Percentiles rank a stretch among this genome's conserved stretches.
Evolutionary conservation across 2,113 vertebrate species (phyloP).

Genomic region (Phylloscopus whistleri): DNA sequence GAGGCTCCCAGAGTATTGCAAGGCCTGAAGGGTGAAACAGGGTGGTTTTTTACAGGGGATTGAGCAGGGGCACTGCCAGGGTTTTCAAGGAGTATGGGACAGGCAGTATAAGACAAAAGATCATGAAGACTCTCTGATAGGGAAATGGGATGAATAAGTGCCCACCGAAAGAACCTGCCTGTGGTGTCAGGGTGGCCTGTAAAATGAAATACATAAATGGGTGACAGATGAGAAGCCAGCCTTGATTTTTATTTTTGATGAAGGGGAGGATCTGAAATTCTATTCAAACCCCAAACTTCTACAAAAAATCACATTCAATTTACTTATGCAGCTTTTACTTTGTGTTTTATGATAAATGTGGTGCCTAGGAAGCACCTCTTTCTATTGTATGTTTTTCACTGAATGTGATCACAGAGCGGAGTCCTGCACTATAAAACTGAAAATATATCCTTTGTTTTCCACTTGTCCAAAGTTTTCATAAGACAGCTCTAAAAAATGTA

Average conservation of each 20-base stretch:
- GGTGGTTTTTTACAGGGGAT: background rate
- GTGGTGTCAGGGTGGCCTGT: background rate
- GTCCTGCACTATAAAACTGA: background rate
- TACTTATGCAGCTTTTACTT: background rate
- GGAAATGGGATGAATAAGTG: background rate
- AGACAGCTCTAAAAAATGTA: conserved; percentile 1
- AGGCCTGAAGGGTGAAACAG: background rate
- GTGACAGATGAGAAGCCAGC: background rate
- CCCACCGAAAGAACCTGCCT: background rate
- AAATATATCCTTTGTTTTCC: background rate
- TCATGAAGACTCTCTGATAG: background rate
- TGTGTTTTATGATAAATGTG: background rate
- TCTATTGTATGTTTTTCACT: background rate
- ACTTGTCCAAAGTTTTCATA: background rate
- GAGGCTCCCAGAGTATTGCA: background rate
- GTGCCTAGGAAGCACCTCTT: background rate
- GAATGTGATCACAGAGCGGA: background rate
- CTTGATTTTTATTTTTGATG: background rate
- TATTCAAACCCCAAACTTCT: background rate
- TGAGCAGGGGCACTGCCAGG: background rate
- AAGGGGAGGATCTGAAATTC: background rate
- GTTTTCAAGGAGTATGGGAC: background rate
- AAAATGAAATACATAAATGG: background rate
- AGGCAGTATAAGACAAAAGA: background rate
- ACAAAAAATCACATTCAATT: background rate